A percentile compares a stretch with the other conserved stretches of the same genome.
Conservation (phyloP, 2,888 invertebrate genomes). For the Noctua janthina region DNA sequence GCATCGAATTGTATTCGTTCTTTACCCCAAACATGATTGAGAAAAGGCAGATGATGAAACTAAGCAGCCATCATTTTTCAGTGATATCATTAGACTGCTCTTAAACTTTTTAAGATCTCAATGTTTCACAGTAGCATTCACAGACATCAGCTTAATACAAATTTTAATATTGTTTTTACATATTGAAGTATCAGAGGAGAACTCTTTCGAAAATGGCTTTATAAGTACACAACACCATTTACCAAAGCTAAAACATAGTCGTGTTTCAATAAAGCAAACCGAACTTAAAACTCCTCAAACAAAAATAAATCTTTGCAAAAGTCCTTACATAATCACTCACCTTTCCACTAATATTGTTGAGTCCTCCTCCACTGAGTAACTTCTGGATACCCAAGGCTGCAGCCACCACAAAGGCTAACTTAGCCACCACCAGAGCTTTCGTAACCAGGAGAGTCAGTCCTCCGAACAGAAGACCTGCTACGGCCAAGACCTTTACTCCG, state of each 20-base stretch:
- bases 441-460: constrained; percentile 93
- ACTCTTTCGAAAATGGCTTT: not conserved
- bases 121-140: not conserved
- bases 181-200: not conserved
- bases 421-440: constrained; percentile 94
- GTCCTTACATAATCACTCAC: constrained; percentile 68
- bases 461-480: constrained; percentile 93
- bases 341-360: constrained; percentile 85
- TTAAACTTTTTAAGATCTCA: not conserved
- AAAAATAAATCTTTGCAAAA: not conserved
- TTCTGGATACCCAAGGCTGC: constrained; percentile 93
- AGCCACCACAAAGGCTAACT: constrained; percentile 94
- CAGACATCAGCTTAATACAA: not conserved
- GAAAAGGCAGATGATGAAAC: not conserved
- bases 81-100: not conserved
- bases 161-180: not conserved
- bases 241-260: not conserved
- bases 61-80: not conserved
- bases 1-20: not conserved
- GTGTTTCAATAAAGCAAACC: not conserved
- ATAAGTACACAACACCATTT: not conserved
- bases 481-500: constrained; percentile 93
- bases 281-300: too few species aligned
- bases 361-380: constrained; percentile 90
- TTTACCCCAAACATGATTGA: not conserved